Evolutionary conservation across 2,888 invertebrate species (phyloP), one percentile per base, ranked within the genome.

Genomic region (Callyntrura sp.): DNA sequence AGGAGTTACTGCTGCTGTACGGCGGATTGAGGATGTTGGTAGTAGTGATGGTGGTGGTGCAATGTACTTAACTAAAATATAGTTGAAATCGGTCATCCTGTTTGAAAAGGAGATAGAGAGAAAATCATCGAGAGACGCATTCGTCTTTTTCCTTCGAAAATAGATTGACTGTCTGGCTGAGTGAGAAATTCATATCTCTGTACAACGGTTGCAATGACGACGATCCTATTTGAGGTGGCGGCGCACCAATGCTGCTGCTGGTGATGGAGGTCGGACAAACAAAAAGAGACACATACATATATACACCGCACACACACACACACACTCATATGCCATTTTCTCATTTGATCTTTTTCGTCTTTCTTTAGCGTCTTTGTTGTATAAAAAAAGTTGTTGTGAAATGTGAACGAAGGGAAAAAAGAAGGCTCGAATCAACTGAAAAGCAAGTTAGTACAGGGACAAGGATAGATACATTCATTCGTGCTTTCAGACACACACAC

Each of bases 81-180:
- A 76, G 76, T 55, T 76, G 25, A 76, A 76, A 76, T 76, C 76
- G 51, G 76, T 76, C 76, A 70, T 76, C 76, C 76, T 76, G 76
- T 76, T 76, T 55, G n/a, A 76, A 35, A 35, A 76, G 55, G 25
- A 76, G 76, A 51, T 76, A 76, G 23, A 51, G 76, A 76, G 76
- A 55, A 35, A 35, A 51, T 55, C 76, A 14, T 55, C n/a, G n/a
- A 35, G 35, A 35, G 35, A 35, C 2, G 55, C 51, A 76, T 55
- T 76, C 51, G 73, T 73, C 73, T 51, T 76, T 55, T 76, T 76
- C 55, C 55, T 76, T 51, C 43, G 28, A 76, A 76, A 76, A 70
- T 43, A 45, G 43, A 70, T 70, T 70, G 70, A 70, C 70, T 35
- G 45, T 35, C 65, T 23, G 60, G 8, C 9, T 25, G 65, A 9